Percentiles rank a stretch among this genome's conserved stretches.
phyloP scores from a whole-genome alignment of 1,140 invertebrate species.

The Saccostrea cuccullata region DNA sequence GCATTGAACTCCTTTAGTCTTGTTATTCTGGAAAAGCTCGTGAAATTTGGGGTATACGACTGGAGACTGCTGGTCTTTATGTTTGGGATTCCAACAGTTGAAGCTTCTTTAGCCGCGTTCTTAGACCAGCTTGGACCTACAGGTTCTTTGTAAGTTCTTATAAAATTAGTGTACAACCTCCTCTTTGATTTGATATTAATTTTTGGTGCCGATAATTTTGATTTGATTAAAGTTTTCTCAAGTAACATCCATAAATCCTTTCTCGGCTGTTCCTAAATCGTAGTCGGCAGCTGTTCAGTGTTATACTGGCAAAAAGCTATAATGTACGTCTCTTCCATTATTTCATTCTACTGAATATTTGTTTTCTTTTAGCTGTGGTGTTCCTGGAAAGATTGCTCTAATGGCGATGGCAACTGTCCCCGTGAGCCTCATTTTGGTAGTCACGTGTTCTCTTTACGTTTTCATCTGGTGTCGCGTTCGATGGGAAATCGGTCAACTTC shows the following conservation, averaged over 20 bases:
- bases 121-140: not conserved
- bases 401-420: not conserved
- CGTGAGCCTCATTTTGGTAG: not conserved
- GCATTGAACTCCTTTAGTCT: slow-evolving; percentile 11
- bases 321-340: too few relatives aligned
- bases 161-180: too few relatives aligned
- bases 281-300: too few relatives aligned
- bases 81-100: not conserved
- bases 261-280: too few relatives aligned
- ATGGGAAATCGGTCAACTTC: not conserved
- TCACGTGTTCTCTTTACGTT: not conserved
- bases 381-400: not conserved
- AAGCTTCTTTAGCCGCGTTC: not conserved
- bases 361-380: not conserved
- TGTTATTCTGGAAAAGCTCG: not conserved
- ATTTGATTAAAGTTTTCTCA: too few relatives aligned
- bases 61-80: slow-evolving; percentile 11
- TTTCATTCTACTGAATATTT: too few relatives aligned
- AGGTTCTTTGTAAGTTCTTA: slow-evolving; percentile 30
- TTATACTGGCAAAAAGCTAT: too few relatives aligned
- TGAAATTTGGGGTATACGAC: slow-evolving; percentile 22
- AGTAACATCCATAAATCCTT: too few relatives aligned
- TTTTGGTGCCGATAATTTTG: too few relatives aligned
- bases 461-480: not conserved
- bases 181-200: too few relatives aligned